Conservation (phyloP, 2,888 invertebrate genomes). For the Anticlea derivata region DNA sequence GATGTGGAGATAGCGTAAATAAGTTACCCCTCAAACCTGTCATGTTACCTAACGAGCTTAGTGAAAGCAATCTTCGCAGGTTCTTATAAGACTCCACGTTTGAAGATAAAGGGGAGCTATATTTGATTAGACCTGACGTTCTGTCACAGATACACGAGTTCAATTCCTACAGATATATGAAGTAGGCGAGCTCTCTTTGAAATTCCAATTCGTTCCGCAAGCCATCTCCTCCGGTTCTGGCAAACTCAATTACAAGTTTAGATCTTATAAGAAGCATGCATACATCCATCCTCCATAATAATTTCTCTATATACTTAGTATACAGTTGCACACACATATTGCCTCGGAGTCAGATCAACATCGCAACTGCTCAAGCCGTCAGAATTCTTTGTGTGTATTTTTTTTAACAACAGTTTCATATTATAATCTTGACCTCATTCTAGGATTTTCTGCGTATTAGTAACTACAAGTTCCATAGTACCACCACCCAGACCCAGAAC, state of each 20-base stretch:
- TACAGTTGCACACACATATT: no score
- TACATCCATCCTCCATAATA: no score
- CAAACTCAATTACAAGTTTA: slow-evolving; percentile 54
- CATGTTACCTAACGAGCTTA: neutral
- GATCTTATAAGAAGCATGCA: slow-evolving; percentile 46
- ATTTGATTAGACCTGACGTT: slow-evolving; percentile 32
- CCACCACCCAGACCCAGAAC: no score
- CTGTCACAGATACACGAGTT: slow-evolving; percentile 6
- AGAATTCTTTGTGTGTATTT: no score
- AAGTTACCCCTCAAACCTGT: slow-evolving; percentile 1
- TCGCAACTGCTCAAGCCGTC: no score
- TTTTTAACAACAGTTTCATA: no score
- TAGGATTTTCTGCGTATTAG: no score
- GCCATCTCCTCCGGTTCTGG: slow-evolving; percentile 56
- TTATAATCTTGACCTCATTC: no score
- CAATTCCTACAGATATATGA: neutral
- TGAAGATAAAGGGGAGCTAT: neutral
- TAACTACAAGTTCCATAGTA: no score
- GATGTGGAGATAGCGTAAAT: neutral
- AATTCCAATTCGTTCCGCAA: slow-evolving; percentile 64
- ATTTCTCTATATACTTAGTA: no score
- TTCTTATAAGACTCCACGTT: neutral
- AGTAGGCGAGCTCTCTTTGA: slow-evolving; percentile 16
- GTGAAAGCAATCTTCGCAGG: slow-evolving; percentile 1
- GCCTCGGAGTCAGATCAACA: no score